A percentile compares a stretch with the other conserved stretches of the same genome.
Conservation (phyloP, 2,797 vertebrate genomes). For the Gallinago stenura region DNA sequence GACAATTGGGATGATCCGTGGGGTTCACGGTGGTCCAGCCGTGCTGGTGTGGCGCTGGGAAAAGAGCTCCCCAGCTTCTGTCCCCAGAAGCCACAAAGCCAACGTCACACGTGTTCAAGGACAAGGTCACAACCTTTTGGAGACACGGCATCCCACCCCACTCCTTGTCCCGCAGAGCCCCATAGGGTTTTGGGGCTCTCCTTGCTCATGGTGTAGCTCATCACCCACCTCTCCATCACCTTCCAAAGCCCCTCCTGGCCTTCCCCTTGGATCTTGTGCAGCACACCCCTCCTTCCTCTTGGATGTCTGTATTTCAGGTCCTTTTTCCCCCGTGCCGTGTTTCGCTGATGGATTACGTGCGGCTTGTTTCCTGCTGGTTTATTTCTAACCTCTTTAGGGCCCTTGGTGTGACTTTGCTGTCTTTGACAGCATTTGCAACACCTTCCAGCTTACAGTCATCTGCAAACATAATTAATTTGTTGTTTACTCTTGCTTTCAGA, state of each 20-base stretch:
- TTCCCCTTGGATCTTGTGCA: neutral
- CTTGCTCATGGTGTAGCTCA: fast-evolving
- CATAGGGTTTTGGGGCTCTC: fast-evolving
- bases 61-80: neutral
- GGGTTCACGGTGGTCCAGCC: neutral
- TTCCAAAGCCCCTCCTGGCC: neutral
- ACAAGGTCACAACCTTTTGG: neutral
- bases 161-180: neutral
- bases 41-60: fast-evolving
- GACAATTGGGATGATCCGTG: fast-evolving
- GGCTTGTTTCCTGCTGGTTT: neutral
- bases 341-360: neutral
- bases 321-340: fast-evolving
- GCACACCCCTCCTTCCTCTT: neutral
- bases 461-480: slow-evolving; percentile 72
- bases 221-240: too few species aligned
- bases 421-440: slow-evolving; percentile 8
- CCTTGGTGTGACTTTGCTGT: neutral
- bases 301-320: neutral
- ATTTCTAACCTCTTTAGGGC: slow-evolving; percentile 7
- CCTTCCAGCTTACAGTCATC: slow-evolving; percentile 32
- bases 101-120: fast-evolving
- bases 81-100: neutral
- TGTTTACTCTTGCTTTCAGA: slow-evolving; percentile 60
- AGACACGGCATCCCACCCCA: fast-evolving